These are phyloP conservation scores for Papilio demoleus DNA, from an alignment of 2,888 invertebrate species.

Conservation along the genomic window DNA sequence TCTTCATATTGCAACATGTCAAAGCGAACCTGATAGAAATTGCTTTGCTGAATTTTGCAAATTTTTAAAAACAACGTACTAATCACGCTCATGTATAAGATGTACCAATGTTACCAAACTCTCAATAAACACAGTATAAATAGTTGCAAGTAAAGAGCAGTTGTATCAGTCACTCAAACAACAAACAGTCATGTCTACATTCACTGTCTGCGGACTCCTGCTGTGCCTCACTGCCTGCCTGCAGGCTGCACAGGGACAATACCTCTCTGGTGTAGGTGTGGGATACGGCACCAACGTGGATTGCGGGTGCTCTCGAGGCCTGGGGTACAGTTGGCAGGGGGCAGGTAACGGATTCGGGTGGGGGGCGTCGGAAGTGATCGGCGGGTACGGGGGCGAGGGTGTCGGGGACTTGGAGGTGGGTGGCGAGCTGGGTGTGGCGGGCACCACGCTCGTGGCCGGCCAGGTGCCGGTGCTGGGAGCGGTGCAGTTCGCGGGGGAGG, in stretches of 20 bases:
- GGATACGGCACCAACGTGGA: not conserved
- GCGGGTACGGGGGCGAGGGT: conserved; percentile 13
- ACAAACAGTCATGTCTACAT: conserved; percentile 10
- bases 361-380: not conserved
- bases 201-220: not conserved
- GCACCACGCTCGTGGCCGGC: conserved; percentile 6
- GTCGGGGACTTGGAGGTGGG: conserved; percentile 12
- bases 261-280: not conserved
- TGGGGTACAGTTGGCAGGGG: not conserved
- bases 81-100: no score
- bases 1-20: no score
- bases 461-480: conserved; percentile 2
- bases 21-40: no score
- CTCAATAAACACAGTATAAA: not conserved
- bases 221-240: not conserved
- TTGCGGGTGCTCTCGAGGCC: not conserved
- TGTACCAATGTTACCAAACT: no score
- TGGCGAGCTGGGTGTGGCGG: conserved; percentile 9
- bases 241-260: not conserved
- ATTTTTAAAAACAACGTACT: no score
- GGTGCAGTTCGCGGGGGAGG: no score
- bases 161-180: not conserved
- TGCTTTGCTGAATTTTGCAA: no score
- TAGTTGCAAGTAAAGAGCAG: not conserved
- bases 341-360: not conserved